Evolutionary conservation across 2,888 invertebrate species (phyloP).

Genomic region (Ethmia dodecea): DNA sequence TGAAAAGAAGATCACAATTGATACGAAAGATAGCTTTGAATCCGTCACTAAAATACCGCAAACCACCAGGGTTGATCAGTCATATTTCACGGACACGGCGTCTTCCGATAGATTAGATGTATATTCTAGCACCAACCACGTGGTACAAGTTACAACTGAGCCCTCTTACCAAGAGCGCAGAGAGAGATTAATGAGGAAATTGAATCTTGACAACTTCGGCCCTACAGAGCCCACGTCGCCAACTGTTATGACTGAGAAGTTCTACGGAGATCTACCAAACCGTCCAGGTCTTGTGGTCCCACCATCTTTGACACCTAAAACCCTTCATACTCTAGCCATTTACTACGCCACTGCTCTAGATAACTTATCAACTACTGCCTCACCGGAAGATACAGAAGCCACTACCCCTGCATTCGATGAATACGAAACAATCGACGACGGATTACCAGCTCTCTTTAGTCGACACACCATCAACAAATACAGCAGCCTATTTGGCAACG

Average conservation of each 20-base stretch:
- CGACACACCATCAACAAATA: slow-evolving; percentile 82
- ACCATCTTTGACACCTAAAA: slow-evolving; percentile 86
- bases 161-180: slow-evolving; percentile 80
- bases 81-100: slow-evolving; percentile 35
- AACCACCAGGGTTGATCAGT: slow-evolving; percentile 37
- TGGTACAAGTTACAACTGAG: slow-evolving; percentile 43
- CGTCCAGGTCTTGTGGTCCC: slow-evolving; percentile 83
- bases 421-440: slow-evolving; percentile 61
- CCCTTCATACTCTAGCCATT: slow-evolving; percentile 86
- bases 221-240: slow-evolving; percentile 60
- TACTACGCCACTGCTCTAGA: slow-evolving; percentile 87
- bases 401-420: slow-evolving; percentile 49
- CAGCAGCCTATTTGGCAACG: slow-evolving; percentile 56
- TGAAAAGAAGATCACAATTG: slow-evolving; percentile 34
- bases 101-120: slow-evolving; percentile 44
- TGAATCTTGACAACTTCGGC: slow-evolving; percentile 73
- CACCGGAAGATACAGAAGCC: slow-evolving; percentile 47
- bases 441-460: slow-evolving; percentile 80
- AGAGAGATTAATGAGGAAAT: slow-evolving; percentile 82
- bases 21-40: slow-evolving; percentile 50
- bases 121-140: slow-evolving; percentile 36
- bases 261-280: slow-evolving; percentile 56
- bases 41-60: slow-evolving; percentile 62
- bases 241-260: slow-evolving; percentile 62
- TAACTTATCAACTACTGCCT: slow-evolving; percentile 64